These are phyloP conservation scores for Melinaea menophilus DNA, from an alignment of 2,888 invertebrate genomes.

Conservation along the genomic window DNA sequence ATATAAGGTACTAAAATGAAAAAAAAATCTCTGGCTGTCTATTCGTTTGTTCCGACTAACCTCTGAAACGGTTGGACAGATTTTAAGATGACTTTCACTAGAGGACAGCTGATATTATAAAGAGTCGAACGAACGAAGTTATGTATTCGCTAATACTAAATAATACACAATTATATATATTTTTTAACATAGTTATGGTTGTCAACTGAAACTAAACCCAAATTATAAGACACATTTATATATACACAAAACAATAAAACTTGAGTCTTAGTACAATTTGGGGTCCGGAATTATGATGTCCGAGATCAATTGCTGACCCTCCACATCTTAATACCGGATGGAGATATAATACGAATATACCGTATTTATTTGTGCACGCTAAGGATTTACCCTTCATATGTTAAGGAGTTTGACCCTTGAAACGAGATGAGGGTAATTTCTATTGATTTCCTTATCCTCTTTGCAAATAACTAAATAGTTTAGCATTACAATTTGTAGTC, in stretches of 20 bases:
- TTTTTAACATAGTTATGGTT: too few relatives aligned
- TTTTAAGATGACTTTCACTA: too few relatives aligned
- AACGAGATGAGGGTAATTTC: conserved; percentile 70
- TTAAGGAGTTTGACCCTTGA: conserved; percentile 67
- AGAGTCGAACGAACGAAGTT: too few relatives aligned
- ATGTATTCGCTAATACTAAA: too few relatives aligned
- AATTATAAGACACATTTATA: neutral
- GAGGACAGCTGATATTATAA: too few relatives aligned
- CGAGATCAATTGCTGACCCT: conserved; percentile 64
- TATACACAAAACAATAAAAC: conserved; percentile 44
- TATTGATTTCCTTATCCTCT: conserved; percentile 53
- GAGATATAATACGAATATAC: conserved; percentile 67
- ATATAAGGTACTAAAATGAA: too few relatives aligned
- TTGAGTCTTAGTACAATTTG: conserved; percentile 53
- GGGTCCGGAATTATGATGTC: conserved; percentile 50
- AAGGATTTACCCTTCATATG: conserved; percentile 67
- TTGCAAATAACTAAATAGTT: conserved; percentile 34
- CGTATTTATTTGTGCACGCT: conserved; percentile 74
- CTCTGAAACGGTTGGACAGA: too few relatives aligned
- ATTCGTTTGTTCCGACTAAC: too few relatives aligned
- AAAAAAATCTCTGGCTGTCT: too few relatives aligned
- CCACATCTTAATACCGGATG: conserved; percentile 59
- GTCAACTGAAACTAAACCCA: too few relatives aligned
- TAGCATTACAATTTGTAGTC: conserved; percentile 15
- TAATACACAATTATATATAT: too few relatives aligned